phyloP scores from a whole-genome alignment of 2,113 vertebrate species.

The Brachyhypopomus occidentalis region DNA sequence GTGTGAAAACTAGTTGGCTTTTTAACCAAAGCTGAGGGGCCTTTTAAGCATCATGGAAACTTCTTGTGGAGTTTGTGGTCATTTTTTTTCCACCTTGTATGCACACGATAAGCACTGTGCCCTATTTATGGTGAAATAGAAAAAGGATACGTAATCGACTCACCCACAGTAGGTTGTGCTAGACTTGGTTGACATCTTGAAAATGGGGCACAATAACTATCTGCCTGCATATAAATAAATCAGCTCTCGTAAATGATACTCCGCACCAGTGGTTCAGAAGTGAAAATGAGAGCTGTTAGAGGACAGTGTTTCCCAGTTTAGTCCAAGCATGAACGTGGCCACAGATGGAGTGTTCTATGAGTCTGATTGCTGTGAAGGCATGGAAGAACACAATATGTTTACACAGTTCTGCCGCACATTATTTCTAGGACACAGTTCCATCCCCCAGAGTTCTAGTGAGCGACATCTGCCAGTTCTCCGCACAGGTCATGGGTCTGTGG shows the following conservation, averaged over 20 bases:
- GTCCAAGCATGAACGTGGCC: conserved; percentile 32
- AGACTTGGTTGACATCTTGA: background rate
- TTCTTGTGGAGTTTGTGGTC: background rate
- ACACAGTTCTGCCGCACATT: conserved; percentile 51
- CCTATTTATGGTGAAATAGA: background rate
- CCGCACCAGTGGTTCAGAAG: conserved; percentile 23
- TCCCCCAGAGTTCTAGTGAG: conserved; percentile 43
- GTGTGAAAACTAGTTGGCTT: too few relatives aligned
- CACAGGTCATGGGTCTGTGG: conserved; percentile 34
- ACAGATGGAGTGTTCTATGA: conserved; percentile 52
- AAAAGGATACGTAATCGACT: background rate
- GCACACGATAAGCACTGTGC: too few relatives aligned
- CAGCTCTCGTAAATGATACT: conserved; percentile 32
- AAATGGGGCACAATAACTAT: conserved; percentile 16
- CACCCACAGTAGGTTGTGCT: background rate
- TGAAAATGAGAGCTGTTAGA: conserved; percentile 32
- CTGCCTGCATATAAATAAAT: conserved; percentile 40
- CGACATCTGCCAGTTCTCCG: conserved; percentile 47
- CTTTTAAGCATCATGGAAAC: background rate
- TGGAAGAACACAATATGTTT: conserved; percentile 57
- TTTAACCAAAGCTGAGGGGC: background rate
- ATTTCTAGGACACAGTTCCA: conserved; percentile 51
- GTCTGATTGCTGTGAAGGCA: conserved; percentile 48
- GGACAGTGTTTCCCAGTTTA: conserved; percentile 39
- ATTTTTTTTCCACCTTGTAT: too few relatives aligned